These are phyloP conservation scores for Drosophila phalerata DNA, from an alignment of 2,888 invertebrate genomes.

Conservation along the genomic window DNA sequence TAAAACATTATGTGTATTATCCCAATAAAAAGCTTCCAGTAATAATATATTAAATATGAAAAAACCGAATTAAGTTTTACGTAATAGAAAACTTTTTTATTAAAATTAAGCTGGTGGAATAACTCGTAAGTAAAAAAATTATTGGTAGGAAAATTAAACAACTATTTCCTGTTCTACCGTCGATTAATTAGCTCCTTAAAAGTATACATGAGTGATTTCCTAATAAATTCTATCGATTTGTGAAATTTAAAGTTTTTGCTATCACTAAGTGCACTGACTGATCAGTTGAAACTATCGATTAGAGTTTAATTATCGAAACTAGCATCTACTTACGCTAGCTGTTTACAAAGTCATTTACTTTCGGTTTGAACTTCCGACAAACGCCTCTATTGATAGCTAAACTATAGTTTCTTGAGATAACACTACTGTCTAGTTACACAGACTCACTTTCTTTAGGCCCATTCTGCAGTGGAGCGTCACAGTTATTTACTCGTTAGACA, in stretches of 20 bases:
- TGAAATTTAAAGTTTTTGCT: neutral
- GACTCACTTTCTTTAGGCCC: conserved; percentile 37
- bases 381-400: conserved; percentile 5
- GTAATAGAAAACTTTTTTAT: too few species aligned
- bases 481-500: conserved; percentile 37
- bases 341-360: conserved; percentile 13
- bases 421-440: conserved; percentile 12
- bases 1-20: too few species aligned
- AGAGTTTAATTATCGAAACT: neutral
- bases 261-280: neutral
- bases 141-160: neutral
- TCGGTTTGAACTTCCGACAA: conserved; percentile 17
- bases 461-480: conserved; percentile 21
- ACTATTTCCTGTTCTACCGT: too few species aligned
- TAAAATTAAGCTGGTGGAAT: too few species aligned
- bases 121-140: too few species aligned
- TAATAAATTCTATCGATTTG: too few species aligned
- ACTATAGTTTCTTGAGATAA: conserved; percentile 7
- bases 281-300: conserved; percentile 1
- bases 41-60: too few species aligned
- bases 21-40: too few species aligned
- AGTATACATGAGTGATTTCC: too few species aligned
- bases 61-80: too few species aligned
- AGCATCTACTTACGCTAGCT: neutral
- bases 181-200: too few species aligned